These are phyloP conservation scores for Halictus rubicundus DNA, from an alignment of 1,140 invertebrate genomes.

Conservation along the genomic window DNA sequence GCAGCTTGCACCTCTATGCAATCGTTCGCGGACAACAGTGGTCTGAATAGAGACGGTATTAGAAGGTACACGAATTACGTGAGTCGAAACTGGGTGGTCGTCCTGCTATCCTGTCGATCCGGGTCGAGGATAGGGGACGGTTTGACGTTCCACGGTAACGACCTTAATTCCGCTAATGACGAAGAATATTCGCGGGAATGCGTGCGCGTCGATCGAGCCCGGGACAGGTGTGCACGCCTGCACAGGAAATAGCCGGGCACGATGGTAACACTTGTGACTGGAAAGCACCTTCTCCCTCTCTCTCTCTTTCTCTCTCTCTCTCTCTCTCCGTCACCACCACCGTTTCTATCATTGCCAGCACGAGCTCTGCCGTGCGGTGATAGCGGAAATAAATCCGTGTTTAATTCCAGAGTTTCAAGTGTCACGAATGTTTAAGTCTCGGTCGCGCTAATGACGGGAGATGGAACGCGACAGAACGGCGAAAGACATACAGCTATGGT, in stretches of 20 bases:
- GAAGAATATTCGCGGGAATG: constrained; percentile 9
- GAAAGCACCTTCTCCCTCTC: not conserved
- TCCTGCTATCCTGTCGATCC: constrained; percentile 12
- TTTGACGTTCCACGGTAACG: constrained; percentile 20
- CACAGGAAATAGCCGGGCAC: not conserved
- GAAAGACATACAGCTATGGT: too few relatives aligned
- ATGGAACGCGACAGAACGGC: too few relatives aligned
- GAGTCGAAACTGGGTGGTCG: not conserved
- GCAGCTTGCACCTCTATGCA: not conserved
- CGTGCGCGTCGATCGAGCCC: not conserved
- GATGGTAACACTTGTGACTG: not conserved
- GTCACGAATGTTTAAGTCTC: too few relatives aligned
- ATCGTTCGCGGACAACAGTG: not conserved
- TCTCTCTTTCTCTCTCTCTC: too few relatives aligned
- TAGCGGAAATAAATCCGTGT: too few relatives aligned
- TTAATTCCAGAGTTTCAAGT: too few relatives aligned
- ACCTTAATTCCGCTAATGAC: constrained; percentile 21
- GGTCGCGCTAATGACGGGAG: too few relatives aligned
- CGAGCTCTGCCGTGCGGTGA: not conserved
- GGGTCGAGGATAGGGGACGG: not conserved
- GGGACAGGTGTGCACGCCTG: not conserved
- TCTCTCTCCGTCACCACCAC: too few relatives aligned
- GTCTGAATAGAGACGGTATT: not conserved
- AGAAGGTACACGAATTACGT: not conserved
- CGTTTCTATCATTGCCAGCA: not conserved